Evolutionary conservation across 1,140 invertebrate genomes (phyloP), one percentile per base, ranked within the genome.

Genomic region (Drosophila dunni): DNA sequence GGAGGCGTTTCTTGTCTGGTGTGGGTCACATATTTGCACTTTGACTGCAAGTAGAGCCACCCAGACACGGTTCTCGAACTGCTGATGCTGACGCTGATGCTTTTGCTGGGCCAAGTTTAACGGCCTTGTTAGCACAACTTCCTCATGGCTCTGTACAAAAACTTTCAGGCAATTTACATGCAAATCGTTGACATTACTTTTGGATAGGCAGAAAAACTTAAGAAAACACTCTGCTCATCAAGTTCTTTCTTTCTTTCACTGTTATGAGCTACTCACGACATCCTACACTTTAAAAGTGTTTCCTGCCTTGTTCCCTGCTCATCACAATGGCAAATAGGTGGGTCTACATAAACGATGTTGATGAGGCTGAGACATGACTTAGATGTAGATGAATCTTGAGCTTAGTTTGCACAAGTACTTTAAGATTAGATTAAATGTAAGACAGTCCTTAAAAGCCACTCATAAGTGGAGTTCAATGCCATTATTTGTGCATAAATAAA

Each of bases 1-100:
- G 84, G 65, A 73, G 83, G 83, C 83, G 83, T 88, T 46, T 68
- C 42, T 44, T 53, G 13, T 34, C 8, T 54, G 20, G n/a, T 44
- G 60, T 42, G 57, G 76, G 76, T 66, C 69, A 74, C 83, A 88
- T 88, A 88, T 83, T 86, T 86, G 83, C 79, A 74, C 83, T 88
- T 88, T 88, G 83, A 88, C 83, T 79, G 57, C 29, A 29, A 51
- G 50, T 51, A 57, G 50, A 44, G 33, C 64, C 51, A 51, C 51
- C 60, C 48, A 45, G 34, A 13, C 40, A 36, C 40, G 1, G 61
- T 9, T 46, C 45, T 57, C n/a, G n/a, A 11, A 29, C 38, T 42
- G 57, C 8, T 29, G 24, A 29, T 29, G 24, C 24, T 24, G 1
- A 1, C 24, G 3, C 24, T 29, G 24, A 6, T 5, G 17, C 17